phyloP scores from a whole-genome alignment of 2,113 vertebrate genomes.

The Malaclemys terrapin region DNA sequence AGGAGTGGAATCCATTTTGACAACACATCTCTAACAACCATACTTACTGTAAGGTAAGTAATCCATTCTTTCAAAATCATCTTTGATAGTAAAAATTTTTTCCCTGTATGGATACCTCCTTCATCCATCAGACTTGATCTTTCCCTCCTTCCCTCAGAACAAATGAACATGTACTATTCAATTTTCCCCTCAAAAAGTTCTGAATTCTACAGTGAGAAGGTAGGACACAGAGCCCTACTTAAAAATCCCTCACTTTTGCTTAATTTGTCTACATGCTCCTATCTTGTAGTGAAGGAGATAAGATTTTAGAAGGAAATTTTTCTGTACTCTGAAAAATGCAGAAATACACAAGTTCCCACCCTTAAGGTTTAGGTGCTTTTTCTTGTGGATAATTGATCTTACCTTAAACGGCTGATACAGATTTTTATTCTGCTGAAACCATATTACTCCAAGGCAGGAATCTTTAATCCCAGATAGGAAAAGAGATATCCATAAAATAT shows the following conservation, averaged over 20 bases:
- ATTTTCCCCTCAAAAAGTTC: background rate
- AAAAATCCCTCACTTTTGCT: too few species aligned
- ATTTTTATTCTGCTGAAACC: background rate
- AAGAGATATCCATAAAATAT: background rate
- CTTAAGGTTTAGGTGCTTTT: too few species aligned
- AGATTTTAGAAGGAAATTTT: too few species aligned
- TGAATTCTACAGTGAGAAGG: background rate
- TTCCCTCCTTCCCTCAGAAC: background rate
- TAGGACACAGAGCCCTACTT: too few species aligned
- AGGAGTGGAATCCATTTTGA: background rate
- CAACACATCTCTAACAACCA: background rate
- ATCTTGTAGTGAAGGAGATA: too few species aligned
- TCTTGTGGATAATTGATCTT: too few species aligned
- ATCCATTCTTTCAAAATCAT: background rate
- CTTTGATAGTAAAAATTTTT: background rate
- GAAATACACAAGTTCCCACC: too few species aligned
- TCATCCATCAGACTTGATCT: background rate
- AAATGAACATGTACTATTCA: background rate
- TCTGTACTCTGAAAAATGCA: too few species aligned
- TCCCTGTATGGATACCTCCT: background rate
- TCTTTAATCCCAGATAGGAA: background rate
- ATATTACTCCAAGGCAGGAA: background rate
- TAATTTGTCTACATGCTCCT: too few species aligned
- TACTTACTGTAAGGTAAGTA: background rate
- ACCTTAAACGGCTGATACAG: background rate